phyloP scores from a whole-genome alignment of 2,113 vertebrate genomes.

The Psittacara wagleri region DNA sequence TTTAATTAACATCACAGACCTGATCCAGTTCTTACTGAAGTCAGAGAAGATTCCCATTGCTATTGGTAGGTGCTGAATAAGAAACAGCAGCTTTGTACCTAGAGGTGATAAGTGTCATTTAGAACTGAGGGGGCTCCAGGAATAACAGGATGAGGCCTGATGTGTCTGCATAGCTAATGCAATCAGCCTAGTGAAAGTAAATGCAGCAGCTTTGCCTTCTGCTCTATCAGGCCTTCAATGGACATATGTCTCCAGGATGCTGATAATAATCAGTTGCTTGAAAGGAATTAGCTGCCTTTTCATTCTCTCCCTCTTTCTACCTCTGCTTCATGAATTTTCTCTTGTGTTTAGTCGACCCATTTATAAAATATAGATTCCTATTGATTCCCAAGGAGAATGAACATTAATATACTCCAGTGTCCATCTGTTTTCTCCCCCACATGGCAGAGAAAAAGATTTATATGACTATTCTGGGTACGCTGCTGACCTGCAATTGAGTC shows the following conservation, averaged over 20 bases:
- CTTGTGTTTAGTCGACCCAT: conserved; percentile 19
- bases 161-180: neutral
- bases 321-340: conserved; percentile 50
- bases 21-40: neutral
- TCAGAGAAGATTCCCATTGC: neutral
- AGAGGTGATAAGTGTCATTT: neutral
- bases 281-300: conserved; percentile 42
- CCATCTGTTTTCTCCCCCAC: conserved; percentile 34
- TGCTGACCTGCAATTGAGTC: conserved; percentile 31
- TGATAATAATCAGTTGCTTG: neutral
- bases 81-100: neutral
- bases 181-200: neutral
- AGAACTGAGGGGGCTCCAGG: neutral
- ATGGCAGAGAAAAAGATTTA: neutral
- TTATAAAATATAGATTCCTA: conserved; percentile 67
- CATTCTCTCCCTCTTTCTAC: neutral
- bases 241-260: neutral
- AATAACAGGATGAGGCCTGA: neutral
- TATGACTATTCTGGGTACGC: neutral
- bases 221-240: neutral
- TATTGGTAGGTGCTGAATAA: neutral
- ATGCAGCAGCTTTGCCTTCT: neutral
- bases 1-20: neutral
- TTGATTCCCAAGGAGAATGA: conserved; percentile 62
- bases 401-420: conserved; percentile 25